These are phyloP conservation scores for Metalampra italica DNA, from an alignment of 2,888 invertebrate genomes.

Conservation along the genomic window DNA sequence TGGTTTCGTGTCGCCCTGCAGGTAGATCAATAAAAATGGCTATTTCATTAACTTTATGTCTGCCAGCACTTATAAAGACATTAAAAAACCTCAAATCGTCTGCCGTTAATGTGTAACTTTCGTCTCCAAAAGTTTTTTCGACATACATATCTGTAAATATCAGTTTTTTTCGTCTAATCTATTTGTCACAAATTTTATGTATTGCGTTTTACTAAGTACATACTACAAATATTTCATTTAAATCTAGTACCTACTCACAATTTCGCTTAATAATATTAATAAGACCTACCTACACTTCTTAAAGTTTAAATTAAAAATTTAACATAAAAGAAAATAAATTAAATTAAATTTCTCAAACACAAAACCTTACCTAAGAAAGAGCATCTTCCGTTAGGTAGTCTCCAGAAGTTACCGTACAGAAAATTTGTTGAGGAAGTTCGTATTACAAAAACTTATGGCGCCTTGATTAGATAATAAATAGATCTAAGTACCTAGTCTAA, in stretches of 20 bases:
- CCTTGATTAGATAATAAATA: conserved; percentile 22
- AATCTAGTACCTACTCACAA: too few relatives aligned
- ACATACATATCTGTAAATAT: conserved; percentile 5
- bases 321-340: too few relatives aligned
- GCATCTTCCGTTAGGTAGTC: too few relatives aligned
- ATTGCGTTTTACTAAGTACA: conserved; percentile 13
- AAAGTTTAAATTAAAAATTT: too few relatives aligned
- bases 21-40: conserved; percentile 74
- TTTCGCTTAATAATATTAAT: too few relatives aligned
- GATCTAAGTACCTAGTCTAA: conserved; percentile 35
- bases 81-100: conserved; percentile 56
- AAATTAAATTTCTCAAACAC: too few relatives aligned
- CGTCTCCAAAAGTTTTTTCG: conserved; percentile 19
- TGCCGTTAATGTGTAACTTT: conserved; percentile 37
- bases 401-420: too few relatives aligned
- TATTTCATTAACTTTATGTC: conserved; percentile 71
- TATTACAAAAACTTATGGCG: neutral
- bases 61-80: conserved; percentile 77
- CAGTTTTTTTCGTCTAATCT: conserved; percentile 33
- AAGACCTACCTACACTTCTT: too few relatives aligned
- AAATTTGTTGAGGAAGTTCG: too few relatives aligned
- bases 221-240: conserved; percentile 3
- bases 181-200: conserved; percentile 33
- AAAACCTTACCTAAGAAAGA: too few relatives aligned
- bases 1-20: conserved; percentile 67